Conservation (phyloP, 1,140 invertebrate genomes). For the Gyrodactylus bullatarudis region DNA sequence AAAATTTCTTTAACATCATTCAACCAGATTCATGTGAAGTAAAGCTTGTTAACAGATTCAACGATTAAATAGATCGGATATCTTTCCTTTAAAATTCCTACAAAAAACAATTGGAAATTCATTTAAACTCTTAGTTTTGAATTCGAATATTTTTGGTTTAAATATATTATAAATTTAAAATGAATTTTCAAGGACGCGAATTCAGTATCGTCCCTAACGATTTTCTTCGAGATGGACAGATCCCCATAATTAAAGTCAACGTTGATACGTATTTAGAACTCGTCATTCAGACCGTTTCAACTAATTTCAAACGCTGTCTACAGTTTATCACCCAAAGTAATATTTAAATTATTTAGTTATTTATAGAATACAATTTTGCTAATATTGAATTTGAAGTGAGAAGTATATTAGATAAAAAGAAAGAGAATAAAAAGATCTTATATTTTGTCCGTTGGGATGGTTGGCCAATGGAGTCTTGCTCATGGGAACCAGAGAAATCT, state of each 20-base stretch:
- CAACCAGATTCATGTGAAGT: too few species aligned
- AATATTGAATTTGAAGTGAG: background rate
- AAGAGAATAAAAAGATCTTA: background rate
- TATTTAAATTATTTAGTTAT: background rate
- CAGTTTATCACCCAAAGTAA: background rate
- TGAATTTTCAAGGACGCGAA: background rate
- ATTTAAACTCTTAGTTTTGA: too few species aligned
- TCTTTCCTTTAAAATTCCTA: too few species aligned
- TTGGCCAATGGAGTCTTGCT: background rate
- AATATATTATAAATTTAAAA: background rate
- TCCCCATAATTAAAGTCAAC: background rate
- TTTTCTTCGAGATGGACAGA: background rate
- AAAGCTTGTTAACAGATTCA: too few species aligned
- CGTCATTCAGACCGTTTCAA: background rate
- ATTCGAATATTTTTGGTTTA: background rate
- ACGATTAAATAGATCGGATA: too few species aligned
- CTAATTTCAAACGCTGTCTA: background rate
- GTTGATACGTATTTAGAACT: background rate
- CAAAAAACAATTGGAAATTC: too few species aligned
- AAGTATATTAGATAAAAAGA: background rate
- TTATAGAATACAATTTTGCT: background rate
- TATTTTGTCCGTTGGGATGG: background rate
- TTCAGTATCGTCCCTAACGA: background rate
- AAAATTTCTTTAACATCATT: too few species aligned
- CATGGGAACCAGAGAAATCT: background rate